A percentile compares a stretch with the other conserved stretches of the same genome.
Evolutionary conservation across 2,888 invertebrate genomes (phyloP).

Genomic region (Heliconius erato): DNA sequence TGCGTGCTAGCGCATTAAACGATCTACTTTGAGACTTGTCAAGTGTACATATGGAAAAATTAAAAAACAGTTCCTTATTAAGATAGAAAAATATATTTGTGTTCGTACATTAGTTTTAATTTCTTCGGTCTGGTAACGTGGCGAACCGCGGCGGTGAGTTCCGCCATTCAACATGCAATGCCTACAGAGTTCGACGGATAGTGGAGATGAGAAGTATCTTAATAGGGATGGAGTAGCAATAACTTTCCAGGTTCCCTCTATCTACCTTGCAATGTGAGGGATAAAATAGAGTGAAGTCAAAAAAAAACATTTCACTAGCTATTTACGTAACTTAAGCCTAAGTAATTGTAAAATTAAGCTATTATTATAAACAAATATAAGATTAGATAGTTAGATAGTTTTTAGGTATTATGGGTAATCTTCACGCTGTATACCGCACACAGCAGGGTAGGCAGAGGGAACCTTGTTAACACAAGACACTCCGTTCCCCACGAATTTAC

Average conservation of each 20-base stretch:
- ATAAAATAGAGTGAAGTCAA: neutral
- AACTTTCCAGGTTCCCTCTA: too few species aligned
- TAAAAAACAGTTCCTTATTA: neutral
- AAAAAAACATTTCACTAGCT: neutral
- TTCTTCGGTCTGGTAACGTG: too few species aligned
- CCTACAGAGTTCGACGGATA: too few species aligned
- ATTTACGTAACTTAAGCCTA: too few species aligned
- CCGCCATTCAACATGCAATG: too few species aligned
- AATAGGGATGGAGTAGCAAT: too few species aligned
- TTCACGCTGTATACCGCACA: too few species aligned
- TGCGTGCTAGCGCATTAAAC: constrained; percentile 39
- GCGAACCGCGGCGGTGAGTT: too few species aligned
- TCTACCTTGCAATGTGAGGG: neutral
- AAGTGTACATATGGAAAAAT: constrained; percentile 4
- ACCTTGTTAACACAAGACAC: too few species aligned
- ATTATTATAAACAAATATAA: neutral
- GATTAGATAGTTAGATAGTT: neutral
- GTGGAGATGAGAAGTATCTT: too few species aligned
- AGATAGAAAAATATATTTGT: neutral
- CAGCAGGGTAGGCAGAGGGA: too few species aligned
- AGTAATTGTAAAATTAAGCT: neutral
- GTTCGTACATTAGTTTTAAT: neutral
- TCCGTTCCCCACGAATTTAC: neutral
- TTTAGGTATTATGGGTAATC: neutral
- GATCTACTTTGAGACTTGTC: constrained; percentile 42